Percentiles rank a stretch among this genome's conserved stretches.
Evolutionary conservation across 2,888 invertebrate genomes (phyloP).

Genomic region (Molanna angustata): DNA sequence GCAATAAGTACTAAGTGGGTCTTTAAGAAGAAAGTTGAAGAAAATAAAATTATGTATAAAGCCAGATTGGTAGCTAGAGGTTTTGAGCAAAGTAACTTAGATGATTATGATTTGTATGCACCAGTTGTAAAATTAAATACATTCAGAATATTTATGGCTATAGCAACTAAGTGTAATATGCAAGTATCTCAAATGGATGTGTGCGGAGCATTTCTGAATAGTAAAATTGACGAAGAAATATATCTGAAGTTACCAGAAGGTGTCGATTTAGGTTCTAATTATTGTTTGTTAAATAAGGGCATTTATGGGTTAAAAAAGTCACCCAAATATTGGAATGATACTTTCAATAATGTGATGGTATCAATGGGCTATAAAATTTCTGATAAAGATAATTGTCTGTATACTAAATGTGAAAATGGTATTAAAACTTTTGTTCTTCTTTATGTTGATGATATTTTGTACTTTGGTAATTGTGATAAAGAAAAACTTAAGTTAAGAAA

Average conservation of each 20-base stretch:
- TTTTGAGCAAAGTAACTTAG: not conserved
- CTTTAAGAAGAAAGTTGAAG: not conserved
- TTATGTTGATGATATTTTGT: no score
- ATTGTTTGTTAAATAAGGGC: no score
- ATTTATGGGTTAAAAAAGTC: no score
- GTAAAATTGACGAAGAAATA: slow-evolving; percentile 2
- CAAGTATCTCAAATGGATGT: not conserved
- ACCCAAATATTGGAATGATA: no score
- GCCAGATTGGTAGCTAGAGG: not conserved
- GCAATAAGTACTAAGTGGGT: slow-evolving; percentile 1
- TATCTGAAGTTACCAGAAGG: not conserved
- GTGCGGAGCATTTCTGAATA: not conserved
- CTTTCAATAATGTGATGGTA: no score
- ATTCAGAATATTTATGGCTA: not conserved
- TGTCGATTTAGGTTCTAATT: no score
- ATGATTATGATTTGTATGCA: not conserved
- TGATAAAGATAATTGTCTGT: no score
- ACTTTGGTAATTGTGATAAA: no score
- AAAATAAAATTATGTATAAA: not conserved
- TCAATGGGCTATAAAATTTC: no score
- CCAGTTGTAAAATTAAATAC: slow-evolving; percentile 1
- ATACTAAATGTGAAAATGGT: no score
- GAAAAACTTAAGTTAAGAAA: no score
- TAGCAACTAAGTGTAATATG: not conserved
- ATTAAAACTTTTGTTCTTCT: no score